Evolutionary conservation across 2,113 vertebrate genomes (phyloP).

Genomic region (Isichthys henryi): DNA sequence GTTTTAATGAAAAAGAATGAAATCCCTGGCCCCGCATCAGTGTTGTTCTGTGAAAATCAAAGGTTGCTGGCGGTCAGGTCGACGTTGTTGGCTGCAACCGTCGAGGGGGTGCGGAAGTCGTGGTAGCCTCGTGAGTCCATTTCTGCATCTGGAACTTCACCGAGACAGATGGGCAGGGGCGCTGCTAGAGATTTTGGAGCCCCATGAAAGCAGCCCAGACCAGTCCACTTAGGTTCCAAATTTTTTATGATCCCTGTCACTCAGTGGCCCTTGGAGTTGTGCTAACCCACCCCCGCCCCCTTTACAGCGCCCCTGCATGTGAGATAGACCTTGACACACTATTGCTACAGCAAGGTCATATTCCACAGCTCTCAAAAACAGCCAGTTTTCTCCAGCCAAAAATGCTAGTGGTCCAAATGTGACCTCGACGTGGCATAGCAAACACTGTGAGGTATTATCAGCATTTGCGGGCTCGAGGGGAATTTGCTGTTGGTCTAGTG

Average conservation of each 20-base stretch:
- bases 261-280: neutral
- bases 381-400: neutral
- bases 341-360: neutral
- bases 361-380: neutral
- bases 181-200: neutral
- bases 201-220: neutral
- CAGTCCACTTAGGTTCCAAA: neutral
- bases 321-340: neutral
- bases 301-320: neutral
- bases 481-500: neutral
- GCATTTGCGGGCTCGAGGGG: neutral
- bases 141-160: neutral
- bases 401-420: neutral
- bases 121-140: neutral
- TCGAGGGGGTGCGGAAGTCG: neutral
- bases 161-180: neutral
- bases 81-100: neutral
- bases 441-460: neutral
- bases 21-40: neutral
- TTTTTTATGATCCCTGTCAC: neutral
- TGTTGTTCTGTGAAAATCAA: neutral
- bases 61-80: neutral
- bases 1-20: neutral
- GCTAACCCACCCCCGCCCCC: neutral
- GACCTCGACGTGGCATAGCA: neutral